These are phyloP conservation scores for Kryptolebias marmoratus DNA, from an alignment of 2,113 vertebrate genomes.

Conservation along the genomic window DNA sequence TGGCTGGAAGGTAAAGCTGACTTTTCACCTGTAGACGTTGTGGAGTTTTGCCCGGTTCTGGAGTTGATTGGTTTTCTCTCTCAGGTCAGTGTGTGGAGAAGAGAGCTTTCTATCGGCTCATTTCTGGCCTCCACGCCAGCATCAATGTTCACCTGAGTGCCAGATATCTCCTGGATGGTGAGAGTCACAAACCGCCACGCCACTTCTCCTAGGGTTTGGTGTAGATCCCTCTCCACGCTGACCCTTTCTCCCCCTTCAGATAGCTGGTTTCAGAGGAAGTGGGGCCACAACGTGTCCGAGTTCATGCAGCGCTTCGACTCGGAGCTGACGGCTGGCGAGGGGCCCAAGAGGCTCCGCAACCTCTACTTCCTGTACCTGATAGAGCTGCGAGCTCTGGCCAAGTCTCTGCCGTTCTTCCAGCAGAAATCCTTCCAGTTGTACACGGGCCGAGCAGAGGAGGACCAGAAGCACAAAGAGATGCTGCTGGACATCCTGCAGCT, in stretches of 20 bases:
- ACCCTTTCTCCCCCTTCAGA: slow-evolving; percentile 72
- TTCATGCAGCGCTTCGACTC: slow-evolving; percentile 92
- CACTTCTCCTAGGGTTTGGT: background rate
- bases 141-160: slow-evolving; percentile 94
- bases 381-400: slow-evolving; percentile 90
- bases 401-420: slow-evolving; percentile 89
- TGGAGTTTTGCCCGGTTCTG: background rate
- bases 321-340: slow-evolving; percentile 87
- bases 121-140: slow-evolving; percentile 92
- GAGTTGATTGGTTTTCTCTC: background rate
- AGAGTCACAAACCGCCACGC: slow-evolving; percentile 19
- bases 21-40: background rate
- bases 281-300: slow-evolving; percentile 91
- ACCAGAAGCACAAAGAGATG: slow-evolving; percentile 79
- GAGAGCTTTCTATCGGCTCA: slow-evolving; percentile 90
- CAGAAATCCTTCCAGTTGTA: slow-evolving; percentile 85
- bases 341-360: slow-evolving; percentile 90
- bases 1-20: slow-evolving; percentile 89
- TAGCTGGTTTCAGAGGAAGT: slow-evolving; percentile 87
- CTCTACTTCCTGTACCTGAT: slow-evolving; percentile 95
- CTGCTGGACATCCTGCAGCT: slow-evolving; percentile 87
- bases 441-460: slow-evolving; percentile 82
- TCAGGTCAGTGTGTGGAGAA: slow-evolving; percentile 93
- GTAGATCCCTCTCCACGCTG: background rate
- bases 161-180: slow-evolving; percentile 90